phyloP scores from a whole-genome alignment of 2,797 vertebrate species.

The Mus caroli region DNA sequence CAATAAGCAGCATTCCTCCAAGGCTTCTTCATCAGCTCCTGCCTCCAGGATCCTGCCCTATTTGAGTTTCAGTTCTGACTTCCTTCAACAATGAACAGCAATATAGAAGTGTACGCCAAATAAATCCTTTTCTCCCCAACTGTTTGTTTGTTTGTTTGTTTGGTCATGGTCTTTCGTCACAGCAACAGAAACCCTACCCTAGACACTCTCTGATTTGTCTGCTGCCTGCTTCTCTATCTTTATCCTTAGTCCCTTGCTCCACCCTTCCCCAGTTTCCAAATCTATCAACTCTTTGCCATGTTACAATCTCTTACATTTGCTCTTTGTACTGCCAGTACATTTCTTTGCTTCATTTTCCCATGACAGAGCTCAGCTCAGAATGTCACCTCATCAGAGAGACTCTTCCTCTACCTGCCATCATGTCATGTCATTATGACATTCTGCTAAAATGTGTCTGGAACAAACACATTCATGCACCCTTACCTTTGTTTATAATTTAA shows the following conservation, averaged over 20 bases:
- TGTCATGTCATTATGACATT: slow-evolving; percentile 49
- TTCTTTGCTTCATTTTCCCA: slow-evolving; percentile 37
- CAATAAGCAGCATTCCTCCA: not conserved
- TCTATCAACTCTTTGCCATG: not conserved
- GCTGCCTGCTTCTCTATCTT: not conserved
- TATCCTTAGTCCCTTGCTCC: not conserved
- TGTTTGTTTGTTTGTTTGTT: too few relatives aligned
- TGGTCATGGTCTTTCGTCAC: not conserved
- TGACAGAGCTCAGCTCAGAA: slow-evolving; percentile 36
- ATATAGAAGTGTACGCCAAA: not conserved
- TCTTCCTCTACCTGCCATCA: not conserved
- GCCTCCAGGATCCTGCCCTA: not conserved
- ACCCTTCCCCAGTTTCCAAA: not conserved
- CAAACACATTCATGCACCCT: slow-evolving; percentile 35
- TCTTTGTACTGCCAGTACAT: slow-evolving; percentile 18
- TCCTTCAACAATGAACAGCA: not conserved
- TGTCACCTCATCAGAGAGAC: slow-evolving; percentile 42
- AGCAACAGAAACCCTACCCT: not conserved
- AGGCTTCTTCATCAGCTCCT: not conserved
- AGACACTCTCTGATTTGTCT: not conserved
- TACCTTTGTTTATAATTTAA: slow-evolving; percentile 59
- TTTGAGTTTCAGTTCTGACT: not conserved
- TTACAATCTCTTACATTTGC: slow-evolving; percentile 1
- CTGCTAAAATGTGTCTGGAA: slow-evolving; percentile 45
- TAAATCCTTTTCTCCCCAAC: not conserved